A percentile compares a stretch with the other conserved stretches of the same genome.
Evolutionary conservation across 2,888 invertebrate species (phyloP).

Genomic region (Standfussiana lucernea): DNA sequence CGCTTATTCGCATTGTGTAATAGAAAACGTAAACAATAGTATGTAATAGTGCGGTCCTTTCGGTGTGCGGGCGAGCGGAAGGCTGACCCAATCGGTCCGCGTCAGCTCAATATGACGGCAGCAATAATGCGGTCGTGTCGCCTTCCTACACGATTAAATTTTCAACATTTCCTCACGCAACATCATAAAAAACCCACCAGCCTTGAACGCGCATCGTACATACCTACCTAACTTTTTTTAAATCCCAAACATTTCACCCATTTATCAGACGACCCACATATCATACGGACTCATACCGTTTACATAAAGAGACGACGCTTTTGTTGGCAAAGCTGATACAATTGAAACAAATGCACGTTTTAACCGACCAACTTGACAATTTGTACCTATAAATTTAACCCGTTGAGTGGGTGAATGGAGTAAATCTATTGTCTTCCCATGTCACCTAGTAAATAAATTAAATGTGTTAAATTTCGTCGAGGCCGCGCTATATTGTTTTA

Average conservation of each 20-base stretch:
- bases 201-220: conserved; percentile 57
- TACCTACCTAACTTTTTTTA: conserved; percentile 63
- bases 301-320: conserved; percentile 73
- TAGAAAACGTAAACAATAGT: conserved; percentile 68
- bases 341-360: conserved; percentile 76
- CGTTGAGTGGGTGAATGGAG: conserved; percentile 61
- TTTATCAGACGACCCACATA: conserved; percentile 72
- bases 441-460: conserved; percentile 62
- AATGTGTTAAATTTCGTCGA: conserved; percentile 38
- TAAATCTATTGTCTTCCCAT: conserved; percentile 60
- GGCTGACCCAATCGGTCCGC: conserved; percentile 78
- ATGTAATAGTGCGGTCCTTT: conserved; percentile 67
- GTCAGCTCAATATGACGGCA: conserved; percentile 84
- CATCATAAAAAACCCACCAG: conserved; percentile 70
- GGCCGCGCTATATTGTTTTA: conserved; percentile 22
- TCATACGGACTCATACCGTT: conserved; percentile 71
- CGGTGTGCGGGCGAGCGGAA: conserved; percentile 69
- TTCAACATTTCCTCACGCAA: conserved; percentile 82
- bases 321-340: conserved; percentile 76
- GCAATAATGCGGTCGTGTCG: conserved; percentile 80
- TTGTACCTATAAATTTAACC: conserved; percentile 68
- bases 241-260: conserved; percentile 68
- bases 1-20: conserved; percentile 57
- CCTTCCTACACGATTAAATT: conserved; percentile 82
- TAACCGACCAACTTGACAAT: conserved; percentile 67